Evolutionary conservation across 2,888 invertebrate genomes (phyloP).

Genomic region (Troides helena): DNA sequence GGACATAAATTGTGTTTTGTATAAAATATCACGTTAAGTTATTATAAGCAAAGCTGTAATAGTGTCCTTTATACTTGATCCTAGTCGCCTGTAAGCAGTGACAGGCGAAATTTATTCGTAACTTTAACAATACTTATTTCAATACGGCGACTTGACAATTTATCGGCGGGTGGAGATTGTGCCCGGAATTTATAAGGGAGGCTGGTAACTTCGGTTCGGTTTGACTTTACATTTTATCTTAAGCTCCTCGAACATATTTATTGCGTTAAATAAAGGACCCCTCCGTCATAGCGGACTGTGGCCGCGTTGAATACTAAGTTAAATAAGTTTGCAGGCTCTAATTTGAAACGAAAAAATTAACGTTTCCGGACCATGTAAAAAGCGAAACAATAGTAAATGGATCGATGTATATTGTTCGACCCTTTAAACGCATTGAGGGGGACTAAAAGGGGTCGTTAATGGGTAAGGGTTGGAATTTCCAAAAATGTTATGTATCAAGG

Average conservation of each 20-base stretch:
- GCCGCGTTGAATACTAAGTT: not conserved
- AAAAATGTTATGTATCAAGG: no score
- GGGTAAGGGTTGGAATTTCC: no score
- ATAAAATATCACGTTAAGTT: no score
- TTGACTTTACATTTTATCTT: conserved; percentile 15
- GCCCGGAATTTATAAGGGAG: conserved; percentile 23
- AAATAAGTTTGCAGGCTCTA: no score
- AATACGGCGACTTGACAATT: conserved; percentile 25
- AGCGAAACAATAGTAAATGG: no score
- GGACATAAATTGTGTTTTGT: no score
- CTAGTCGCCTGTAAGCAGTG: conserved; percentile 17
- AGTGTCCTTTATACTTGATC: not conserved
- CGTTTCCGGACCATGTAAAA: no score
- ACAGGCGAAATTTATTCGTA: conserved; percentile 28
- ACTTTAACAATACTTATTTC: conserved; percentile 29
- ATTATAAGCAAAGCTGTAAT: no score
- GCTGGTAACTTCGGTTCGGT: conserved; percentile 8
- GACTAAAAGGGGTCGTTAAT: no score
- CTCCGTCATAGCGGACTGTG: not conserved
- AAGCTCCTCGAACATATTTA: conserved; percentile 3
- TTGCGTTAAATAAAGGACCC: not conserved
- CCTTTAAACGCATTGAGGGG: no score
- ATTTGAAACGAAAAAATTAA: no score
- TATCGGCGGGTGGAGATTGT: conserved; percentile 22
- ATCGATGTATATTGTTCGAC: no score